Evolutionary conservation across 2,888 invertebrate genomes (phyloP).

Genomic region (Drosophila atroscutellata): DNA sequence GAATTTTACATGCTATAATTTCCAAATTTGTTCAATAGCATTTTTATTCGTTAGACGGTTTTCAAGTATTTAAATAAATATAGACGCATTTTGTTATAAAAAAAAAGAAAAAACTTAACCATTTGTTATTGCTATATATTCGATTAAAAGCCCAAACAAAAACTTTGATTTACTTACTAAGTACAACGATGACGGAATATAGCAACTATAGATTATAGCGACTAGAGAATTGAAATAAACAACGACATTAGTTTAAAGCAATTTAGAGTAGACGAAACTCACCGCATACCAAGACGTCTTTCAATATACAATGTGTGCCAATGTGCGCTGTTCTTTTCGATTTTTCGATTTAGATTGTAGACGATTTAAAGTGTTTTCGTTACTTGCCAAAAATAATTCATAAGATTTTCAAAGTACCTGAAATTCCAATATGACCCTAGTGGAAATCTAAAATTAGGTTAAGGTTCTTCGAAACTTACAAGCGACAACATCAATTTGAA

Average conservation of each 20-base stretch:
- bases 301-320: conserved; percentile 57
- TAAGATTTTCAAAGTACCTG: conserved; percentile 80
- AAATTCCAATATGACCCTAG: conserved; percentile 68
- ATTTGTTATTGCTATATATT: conserved; percentile 8
- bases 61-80: conserved; percentile 26
- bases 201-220: conserved; percentile 36
- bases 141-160: conserved; percentile 13
- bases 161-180: conserved; percentile 38
- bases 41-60: conserved; percentile 15
- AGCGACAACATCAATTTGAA: conserved; percentile 24
- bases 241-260: conserved; percentile 79
- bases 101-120: neutral
- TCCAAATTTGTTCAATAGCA: conserved; percentile 11
- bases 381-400: conserved; percentile 73
- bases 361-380: conserved; percentile 55
- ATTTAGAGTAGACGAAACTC: conserved; percentile 65
- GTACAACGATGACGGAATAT: conserved; percentile 58
- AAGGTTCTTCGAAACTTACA: conserved; percentile 57
- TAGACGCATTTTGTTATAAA: conserved; percentile 14
- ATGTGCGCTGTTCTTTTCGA: conserved; percentile 39
- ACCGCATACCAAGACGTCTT: conserved; percentile 60
- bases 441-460: conserved; percentile 70
- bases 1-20: conserved; percentile 16
- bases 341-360: conserved; percentile 48
- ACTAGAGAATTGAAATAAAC: conserved; percentile 67